phyloP scores from a whole-genome alignment of 2,113 vertebrate genomes.

The Bambusicola thoracicus region DNA sequence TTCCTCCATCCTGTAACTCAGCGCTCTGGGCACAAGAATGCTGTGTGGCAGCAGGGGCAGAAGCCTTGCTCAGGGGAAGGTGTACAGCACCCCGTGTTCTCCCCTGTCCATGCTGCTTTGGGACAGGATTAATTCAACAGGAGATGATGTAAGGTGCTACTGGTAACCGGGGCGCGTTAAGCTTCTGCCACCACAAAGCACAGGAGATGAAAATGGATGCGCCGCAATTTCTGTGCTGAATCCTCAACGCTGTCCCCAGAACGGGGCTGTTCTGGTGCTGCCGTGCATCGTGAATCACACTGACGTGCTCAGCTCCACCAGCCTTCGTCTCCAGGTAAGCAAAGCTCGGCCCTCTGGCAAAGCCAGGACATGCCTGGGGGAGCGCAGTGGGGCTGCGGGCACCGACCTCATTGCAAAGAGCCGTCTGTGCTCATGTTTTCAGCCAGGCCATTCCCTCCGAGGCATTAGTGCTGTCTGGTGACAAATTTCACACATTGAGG shows the following conservation, averaged over 20 bases:
- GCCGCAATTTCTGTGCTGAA: not conserved
- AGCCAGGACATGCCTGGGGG: fast-evolving
- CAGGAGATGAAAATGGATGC: not conserved
- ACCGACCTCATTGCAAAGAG: not conserved
- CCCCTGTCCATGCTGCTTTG: fast-evolving
- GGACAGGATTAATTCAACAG: not conserved
- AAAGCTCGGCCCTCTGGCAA: not conserved
- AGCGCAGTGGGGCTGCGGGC: not conserved
- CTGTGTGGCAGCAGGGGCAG: not conserved
- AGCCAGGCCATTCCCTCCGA: not conserved
- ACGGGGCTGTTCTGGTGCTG: fast-evolving
- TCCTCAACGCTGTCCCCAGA: not conserved
- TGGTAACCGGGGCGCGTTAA: fast-evolving
- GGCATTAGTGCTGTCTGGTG: not conserved
- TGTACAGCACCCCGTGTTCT: fast-evolving
- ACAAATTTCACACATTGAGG: fast-evolving
- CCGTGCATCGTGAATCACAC: not conserved
- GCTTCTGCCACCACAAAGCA: fast-evolving
- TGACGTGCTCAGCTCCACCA: not conserved
- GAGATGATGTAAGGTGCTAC: fast-evolving
- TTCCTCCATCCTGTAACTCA: not conserved
- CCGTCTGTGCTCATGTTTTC: fast-evolving
- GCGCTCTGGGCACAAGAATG: not conserved
- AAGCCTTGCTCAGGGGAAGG: not conserved
- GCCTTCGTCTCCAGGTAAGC: not conserved